Percentiles rank a stretch among this genome's conserved stretches.
These are phyloP conservation scores for Paracentrotus lividus DNA, from an alignment of 53 echinoderm and acorn worm genomes.

Conservation along the genomic window DNA sequence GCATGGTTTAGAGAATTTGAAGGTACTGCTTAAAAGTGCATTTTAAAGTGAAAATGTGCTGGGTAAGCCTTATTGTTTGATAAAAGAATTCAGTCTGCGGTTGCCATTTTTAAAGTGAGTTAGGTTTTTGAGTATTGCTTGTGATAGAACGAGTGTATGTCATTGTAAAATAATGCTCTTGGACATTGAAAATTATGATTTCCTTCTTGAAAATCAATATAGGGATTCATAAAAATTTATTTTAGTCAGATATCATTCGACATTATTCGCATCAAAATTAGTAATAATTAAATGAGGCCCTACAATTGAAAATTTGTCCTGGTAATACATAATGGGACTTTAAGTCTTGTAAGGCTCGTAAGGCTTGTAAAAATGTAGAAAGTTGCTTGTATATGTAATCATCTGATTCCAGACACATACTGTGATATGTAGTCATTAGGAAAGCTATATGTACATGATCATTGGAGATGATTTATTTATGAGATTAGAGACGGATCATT, in stretches of 20 bases:
- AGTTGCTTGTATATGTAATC: background rate
- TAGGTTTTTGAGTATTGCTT: no score
- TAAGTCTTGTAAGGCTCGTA: no score
- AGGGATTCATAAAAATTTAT: background rate
- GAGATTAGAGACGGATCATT: constrained; percentile 3
- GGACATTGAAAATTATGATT: no score
- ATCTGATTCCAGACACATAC: background rate
- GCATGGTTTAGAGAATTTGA: background rate
- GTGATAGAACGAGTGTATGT: no score
- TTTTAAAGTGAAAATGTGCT: background rate
- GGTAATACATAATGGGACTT: no score
- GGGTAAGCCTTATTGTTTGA: background rate
- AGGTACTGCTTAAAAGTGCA: constrained; percentile 1
- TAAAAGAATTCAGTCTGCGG: background rate
- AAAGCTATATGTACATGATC: background rate
- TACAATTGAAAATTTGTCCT: no score
- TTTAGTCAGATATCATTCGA: no score
- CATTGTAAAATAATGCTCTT: no score
- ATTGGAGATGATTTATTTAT: constrained; percentile 33
- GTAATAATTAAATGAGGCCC: no score
- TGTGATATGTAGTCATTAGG: background rate
- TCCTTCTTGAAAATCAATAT: no score
- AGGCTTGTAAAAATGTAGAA: no score
- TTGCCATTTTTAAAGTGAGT: background rate
- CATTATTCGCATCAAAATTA: no score